Evolutionary conservation across 2,113 vertebrate species (phyloP).

Genomic region (Leuciscus idus): DNA sequence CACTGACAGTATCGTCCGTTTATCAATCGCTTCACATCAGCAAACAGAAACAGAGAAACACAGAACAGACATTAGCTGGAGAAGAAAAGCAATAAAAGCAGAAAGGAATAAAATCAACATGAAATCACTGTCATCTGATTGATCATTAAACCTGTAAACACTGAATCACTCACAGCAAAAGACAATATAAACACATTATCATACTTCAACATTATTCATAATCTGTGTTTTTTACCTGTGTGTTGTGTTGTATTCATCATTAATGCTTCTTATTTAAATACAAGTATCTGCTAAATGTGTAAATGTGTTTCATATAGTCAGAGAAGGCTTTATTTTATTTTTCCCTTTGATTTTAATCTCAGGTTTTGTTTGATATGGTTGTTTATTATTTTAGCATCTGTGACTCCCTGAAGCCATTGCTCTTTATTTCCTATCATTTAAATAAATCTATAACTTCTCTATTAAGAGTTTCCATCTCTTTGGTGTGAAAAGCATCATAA

Average conservation of each 20-base stretch:
- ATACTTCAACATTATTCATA: too few species aligned
- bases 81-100: background rate
- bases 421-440: background rate
- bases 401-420: background rate
- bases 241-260: too few species aligned
- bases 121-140: background rate
- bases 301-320: too few species aligned
- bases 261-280: too few species aligned
- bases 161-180: too few species aligned
- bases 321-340: too few species aligned
- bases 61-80: background rate
- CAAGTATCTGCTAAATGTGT: too few species aligned
- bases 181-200: too few species aligned
- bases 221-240: too few species aligned
- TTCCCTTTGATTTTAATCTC: background rate
- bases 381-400: background rate
- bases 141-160: background rate
- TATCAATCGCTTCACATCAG: background rate
- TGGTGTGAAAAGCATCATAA: background rate
- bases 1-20: rapidly evolving
- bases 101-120: background rate
- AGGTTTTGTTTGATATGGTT: background rate
- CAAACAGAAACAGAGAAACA: background rate
- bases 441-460: background rate
- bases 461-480: background rate